phyloP scores from a whole-genome alignment of 2,888 invertebrate species.

The Fissipunctia ypsillon region DNA sequence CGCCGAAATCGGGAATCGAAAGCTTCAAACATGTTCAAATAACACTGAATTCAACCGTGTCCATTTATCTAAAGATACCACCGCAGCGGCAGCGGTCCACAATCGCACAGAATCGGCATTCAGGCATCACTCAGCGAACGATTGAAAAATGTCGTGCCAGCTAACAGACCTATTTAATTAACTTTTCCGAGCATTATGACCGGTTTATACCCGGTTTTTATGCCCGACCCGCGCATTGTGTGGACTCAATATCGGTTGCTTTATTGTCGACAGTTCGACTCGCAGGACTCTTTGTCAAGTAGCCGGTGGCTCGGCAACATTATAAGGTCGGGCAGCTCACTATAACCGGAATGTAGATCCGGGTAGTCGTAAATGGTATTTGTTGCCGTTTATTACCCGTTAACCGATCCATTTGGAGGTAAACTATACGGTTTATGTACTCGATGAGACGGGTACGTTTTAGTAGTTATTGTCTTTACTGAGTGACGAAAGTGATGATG shows the following conservation, averaged over 20 bases:
- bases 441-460: conserved; percentile 34
- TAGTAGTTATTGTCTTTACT: conserved; percentile 57
- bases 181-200: conserved; percentile 82
- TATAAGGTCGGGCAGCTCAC: conserved; percentile 55
- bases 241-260: conserved; percentile 85
- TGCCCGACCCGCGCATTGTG: conserved; percentile 82
- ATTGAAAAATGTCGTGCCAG: conserved; percentile 81
- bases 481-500: conserved; percentile 36
- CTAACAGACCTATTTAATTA: conserved; percentile 85
- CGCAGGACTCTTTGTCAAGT: conserved; percentile 77
- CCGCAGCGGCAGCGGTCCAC: conserved; percentile 20
- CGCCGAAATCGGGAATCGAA: neutral
- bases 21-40: neutral
- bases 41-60: neutral
- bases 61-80: conserved; percentile 57
- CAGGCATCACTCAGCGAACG: conserved; percentile 73
- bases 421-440: conserved; percentile 63
- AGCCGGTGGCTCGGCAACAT: conserved; percentile 54
- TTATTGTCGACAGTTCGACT: conserved; percentile 78
- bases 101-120: conserved; percentile 50
- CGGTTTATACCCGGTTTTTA: conserved; percentile 83
- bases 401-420: conserved; percentile 63
- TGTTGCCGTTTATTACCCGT: conserved; percentile 61
- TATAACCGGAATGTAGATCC: conserved; percentile 63
- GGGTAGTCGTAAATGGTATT: conserved; percentile 57